phyloP scores from a whole-genome alignment of 2,797 vertebrate species.

The Diglossa cyanea region DNA sequence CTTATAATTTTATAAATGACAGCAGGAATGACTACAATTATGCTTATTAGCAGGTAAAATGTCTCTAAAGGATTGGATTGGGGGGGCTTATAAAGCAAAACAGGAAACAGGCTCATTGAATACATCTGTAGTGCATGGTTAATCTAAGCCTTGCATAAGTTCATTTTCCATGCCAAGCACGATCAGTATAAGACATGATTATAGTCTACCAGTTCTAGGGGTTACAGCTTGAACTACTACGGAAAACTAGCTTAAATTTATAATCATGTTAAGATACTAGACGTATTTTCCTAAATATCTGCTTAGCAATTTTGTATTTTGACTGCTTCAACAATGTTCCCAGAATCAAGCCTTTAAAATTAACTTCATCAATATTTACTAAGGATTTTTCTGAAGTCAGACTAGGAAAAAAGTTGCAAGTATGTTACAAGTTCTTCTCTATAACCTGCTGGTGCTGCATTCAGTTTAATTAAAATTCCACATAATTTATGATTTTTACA shows the following conservation, averaged over 20 bases:
- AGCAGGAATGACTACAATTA: slow-evolving; percentile 51
- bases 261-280: slow-evolving; percentile 33
- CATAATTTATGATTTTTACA: background rate
- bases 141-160: slow-evolving; percentile 14
- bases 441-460: background rate
- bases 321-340: background rate
- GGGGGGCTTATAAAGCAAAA: slow-evolving; percentile 40
- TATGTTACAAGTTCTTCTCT: background rate
- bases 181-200: slow-evolving; percentile 21
- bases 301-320: background rate
- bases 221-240: slow-evolving; percentile 13
- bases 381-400: background rate
- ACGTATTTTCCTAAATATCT: background rate
- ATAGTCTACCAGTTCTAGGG: slow-evolving; percentile 20
- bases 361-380: background rate
- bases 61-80: slow-evolving; percentile 34
- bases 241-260: slow-evolving; percentile 49
- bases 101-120: slow-evolving; percentile 47
- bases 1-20: slow-evolving; percentile 52
- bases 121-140: slow-evolving; percentile 19
- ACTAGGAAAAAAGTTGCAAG: background rate
- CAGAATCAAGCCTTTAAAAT: background rate
- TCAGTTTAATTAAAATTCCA: background rate
- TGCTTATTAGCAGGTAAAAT: slow-evolving; percentile 47
- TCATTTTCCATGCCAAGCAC: slow-evolving; percentile 50